Percentiles rank a stretch among this genome's conserved stretches.
These are phyloP conservation scores for Acrocephalus scirpaceus DNA, from an alignment of 2,797 vertebrate species.

Conservation along the genomic window DNA sequence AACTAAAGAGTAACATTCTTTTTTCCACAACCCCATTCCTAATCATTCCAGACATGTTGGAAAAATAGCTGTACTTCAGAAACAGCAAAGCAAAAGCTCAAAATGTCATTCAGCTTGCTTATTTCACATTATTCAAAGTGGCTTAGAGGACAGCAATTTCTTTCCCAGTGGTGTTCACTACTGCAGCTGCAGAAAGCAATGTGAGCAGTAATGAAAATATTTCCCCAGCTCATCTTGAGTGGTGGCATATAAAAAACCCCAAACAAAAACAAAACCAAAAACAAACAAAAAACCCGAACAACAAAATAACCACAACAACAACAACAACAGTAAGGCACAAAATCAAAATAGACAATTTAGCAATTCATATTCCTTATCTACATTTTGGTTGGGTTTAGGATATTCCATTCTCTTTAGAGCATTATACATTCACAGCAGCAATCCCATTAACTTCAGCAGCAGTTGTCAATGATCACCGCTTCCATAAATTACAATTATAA, in stretches of 20 bases:
- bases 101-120: neutral
- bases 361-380: neutral
- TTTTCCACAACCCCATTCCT: neutral
- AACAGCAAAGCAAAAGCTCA: neutral
- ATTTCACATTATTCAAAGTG: neutral
- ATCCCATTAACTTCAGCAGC: neutral
- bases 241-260: neutral
- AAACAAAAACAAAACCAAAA: neutral
- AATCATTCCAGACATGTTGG: neutral
- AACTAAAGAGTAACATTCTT: neutral
- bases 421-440: neutral
- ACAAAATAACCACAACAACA: neutral
- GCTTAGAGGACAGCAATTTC: neutral
- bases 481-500: neutral
- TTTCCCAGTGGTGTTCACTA: neutral
- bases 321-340: neutral
- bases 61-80: neutral
- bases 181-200: neutral
- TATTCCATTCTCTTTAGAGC: neutral
- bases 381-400: neutral
- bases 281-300: neutral
- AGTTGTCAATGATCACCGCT: neutral
- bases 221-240: neutral
- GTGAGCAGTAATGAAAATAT: neutral
- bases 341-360: neutral